Evolutionary conservation across 2,888 invertebrate genomes (phyloP).

Genomic region (Pharmacophagus antenor): DNA sequence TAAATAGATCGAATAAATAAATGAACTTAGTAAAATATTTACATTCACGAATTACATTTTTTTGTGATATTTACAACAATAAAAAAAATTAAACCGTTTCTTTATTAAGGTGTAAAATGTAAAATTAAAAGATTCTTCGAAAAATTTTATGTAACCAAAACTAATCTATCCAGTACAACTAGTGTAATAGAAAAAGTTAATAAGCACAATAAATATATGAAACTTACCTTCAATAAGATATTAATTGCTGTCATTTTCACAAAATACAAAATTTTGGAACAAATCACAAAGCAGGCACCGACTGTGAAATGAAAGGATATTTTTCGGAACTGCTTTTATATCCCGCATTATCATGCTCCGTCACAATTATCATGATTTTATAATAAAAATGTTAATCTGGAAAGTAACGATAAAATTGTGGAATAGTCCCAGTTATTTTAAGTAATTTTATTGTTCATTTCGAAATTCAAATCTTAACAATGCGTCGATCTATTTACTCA

Average conservation of each 20-base stretch:
- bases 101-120: too few relatives aligned
- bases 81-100: too few relatives aligned
- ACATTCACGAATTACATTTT: too few relatives aligned
- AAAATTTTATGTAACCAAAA: too few relatives aligned
- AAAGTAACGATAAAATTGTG: conserved; percentile 12
- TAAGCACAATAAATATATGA: conserved; percentile 10
- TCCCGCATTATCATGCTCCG: conserved; percentile 49
- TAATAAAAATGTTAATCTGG: conserved; percentile 34
- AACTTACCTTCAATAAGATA: conserved; percentile 34
- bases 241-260: conserved; percentile 29
- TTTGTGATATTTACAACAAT: too few relatives aligned
- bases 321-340: conserved; percentile 57
- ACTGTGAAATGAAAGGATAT: conserved; percentile 41
- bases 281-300: conserved; percentile 3
- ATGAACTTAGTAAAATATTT: too few relatives aligned
- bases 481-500: background rate
- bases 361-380: conserved; percentile 53
- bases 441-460: background rate
- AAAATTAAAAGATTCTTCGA: too few relatives aligned
- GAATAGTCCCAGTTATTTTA: conserved; percentile 10
- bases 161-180: too few relatives aligned
- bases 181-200: too few relatives aligned
- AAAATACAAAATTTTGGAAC: conserved; percentile 30
- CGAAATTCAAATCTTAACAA: background rate
- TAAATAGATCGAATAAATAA: too few relatives aligned